These are phyloP conservation scores for Peromyscus californicus DNA, from an alignment of 2,113 vertebrate genomes.

Conservation along the genomic window DNA sequence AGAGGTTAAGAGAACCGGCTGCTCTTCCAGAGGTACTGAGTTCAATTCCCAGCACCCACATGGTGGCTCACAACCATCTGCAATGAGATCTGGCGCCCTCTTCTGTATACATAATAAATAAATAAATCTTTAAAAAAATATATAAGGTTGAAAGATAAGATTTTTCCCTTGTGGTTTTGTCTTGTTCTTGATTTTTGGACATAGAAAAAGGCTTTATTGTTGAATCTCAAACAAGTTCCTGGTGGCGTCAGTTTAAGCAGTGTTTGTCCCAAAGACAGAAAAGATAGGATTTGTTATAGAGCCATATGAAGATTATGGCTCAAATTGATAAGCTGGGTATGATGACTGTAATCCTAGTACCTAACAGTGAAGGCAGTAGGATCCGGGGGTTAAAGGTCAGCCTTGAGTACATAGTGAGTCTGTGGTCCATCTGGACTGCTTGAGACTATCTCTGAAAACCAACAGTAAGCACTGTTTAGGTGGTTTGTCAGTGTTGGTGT, in stretches of 20 bases:
- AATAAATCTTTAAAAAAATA: no score
- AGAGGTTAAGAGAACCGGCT: no score
- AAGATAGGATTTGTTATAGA: neutral
- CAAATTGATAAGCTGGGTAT: neutral
- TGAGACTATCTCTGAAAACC: neutral
- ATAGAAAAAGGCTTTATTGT: neutral
- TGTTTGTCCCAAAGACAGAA: neutral
- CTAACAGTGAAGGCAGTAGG: neutral
- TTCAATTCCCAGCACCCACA: no score
- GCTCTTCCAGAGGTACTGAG: no score
- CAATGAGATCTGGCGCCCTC: no score
- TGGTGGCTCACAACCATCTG: no score
- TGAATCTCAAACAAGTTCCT: neutral
- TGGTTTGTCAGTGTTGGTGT: neutral
- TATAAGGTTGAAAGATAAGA: neutral
- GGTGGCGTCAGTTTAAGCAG: neutral
- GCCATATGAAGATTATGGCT: neutral
- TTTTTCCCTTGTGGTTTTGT: neutral
- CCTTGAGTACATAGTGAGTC: neutral
- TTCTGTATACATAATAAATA: no score
- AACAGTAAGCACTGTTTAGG: neutral
- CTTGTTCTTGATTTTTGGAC: neutral
- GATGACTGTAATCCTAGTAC: neutral
- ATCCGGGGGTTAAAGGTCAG: neutral
- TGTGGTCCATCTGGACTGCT: neutral